phyloP scores from a whole-genome alignment of 2,797 vertebrate genomes.

The Sarcoramphus papa region DNA sequence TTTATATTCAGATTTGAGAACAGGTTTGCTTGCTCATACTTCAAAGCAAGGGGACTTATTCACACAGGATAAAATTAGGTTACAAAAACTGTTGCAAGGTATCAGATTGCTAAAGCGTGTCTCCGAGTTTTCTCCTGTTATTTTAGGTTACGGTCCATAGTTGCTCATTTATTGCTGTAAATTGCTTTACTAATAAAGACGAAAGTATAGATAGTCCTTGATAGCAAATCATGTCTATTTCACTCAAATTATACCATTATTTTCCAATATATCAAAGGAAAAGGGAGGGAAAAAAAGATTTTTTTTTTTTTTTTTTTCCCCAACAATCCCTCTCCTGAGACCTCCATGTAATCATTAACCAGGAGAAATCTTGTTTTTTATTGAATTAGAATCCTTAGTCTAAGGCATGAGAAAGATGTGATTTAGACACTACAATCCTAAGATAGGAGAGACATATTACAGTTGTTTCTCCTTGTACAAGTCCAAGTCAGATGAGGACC shows the following conservation, averaged over 20 bases:
- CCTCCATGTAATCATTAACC: neutral
- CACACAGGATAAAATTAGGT: neutral
- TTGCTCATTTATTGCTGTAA: neutral
- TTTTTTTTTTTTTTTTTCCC: accelerated
- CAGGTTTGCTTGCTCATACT: neutral
- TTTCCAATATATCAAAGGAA: neutral
- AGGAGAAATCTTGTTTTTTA: neutral
- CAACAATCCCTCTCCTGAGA: neutral
- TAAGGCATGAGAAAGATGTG: neutral
- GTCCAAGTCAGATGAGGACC: neutral
- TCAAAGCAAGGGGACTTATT: neutral
- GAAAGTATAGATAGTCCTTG: neutral
- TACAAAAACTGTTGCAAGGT: neutral
- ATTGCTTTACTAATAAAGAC: neutral
- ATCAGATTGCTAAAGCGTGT: neutral
- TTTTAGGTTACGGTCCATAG: neutral
- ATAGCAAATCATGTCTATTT: neutral
- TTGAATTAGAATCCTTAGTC: neutral
- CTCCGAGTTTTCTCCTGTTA: neutral
- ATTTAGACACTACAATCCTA: neutral
- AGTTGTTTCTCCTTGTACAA: neutral
- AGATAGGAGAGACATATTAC: neutral
- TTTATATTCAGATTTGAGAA: neutral
- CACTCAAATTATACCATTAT: neutral
- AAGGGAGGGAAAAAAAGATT: neutral